A percentile compares a stretch with the other conserved stretches of the same genome.
Evolutionary conservation across 2,113 vertebrate species (phyloP).

Genomic region (Chunga burmeisteri): DNA sequence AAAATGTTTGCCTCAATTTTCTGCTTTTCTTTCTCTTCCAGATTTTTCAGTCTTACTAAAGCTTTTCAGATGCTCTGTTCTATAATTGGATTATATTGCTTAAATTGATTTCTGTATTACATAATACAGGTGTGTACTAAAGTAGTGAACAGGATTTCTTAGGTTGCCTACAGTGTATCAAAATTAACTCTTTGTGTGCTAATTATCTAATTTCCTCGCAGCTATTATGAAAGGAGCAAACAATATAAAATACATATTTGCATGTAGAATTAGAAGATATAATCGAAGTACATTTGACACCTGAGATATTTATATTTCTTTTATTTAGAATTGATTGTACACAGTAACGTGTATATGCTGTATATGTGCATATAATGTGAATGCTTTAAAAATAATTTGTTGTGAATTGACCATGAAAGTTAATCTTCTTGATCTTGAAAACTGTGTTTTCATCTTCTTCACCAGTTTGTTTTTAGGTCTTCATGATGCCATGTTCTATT

Average conservation of each 20-base stretch:
- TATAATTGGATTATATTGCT: neutral
- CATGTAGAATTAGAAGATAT: neutral
- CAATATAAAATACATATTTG: neutral
- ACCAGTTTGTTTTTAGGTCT: conserved; percentile 77
- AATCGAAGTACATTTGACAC: neutral
- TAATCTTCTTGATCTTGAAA: neutral
- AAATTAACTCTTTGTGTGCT: neutral
- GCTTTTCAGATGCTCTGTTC: neutral
- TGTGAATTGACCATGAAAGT: neutral
- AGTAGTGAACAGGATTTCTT: neutral
- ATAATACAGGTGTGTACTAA: neutral
- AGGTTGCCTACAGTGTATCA: neutral
- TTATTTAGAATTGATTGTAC: neutral
- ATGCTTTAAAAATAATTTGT: neutral
- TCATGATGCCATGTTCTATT: conserved; percentile 82
- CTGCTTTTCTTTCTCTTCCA: neutral
- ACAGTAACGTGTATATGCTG: neutral
- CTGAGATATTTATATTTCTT: neutral
- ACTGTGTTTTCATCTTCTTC: neutral
- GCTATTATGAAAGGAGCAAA: neutral
- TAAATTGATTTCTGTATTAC: neutral
- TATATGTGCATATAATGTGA: neutral
- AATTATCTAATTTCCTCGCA: neutral
- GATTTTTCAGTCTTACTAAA: neutral
- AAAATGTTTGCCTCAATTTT: neutral